Percentiles rank a stretch among this genome's conserved stretches.
These are phyloP conservation scores for honey bee (Apis mellifera) DNA, from an alignment of 1,140 invertebrate species.

Conservation along the genomic window DNA sequence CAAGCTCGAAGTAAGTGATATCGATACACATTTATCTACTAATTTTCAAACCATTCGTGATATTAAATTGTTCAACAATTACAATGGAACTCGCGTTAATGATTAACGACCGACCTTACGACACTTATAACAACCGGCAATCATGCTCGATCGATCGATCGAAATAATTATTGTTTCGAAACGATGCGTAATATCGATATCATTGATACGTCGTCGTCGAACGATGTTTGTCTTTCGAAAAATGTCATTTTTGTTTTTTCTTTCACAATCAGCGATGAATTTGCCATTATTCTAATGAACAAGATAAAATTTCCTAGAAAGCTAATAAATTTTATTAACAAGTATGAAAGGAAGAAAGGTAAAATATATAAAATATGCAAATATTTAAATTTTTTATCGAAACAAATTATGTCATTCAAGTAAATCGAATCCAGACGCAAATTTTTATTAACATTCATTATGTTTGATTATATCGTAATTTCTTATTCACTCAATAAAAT, in stretches of 20 bases:
- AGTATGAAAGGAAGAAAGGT: background rate
- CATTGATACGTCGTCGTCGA: too few species aligned
- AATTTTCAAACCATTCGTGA: too few species aligned
- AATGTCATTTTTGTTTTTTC: background rate
- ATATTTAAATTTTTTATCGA: background rate
- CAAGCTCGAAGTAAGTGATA: conserved; percentile 2
- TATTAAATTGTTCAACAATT: background rate
- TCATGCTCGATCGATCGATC: conserved; percentile 29
- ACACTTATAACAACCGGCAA: conserved; percentile 5
- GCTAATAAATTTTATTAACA: background rate
- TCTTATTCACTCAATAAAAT: too few species aligned
- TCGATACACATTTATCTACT: background rate
- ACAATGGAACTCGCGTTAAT: background rate
- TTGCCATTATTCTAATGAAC: background rate
- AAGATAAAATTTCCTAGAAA: background rate
- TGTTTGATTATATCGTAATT: too few species aligned
- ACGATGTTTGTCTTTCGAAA: background rate
- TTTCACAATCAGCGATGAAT: too few species aligned
- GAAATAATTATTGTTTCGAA: background rate
- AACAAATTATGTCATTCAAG: background rate
- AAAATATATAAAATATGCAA: background rate
- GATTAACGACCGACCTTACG: conserved; percentile 41
- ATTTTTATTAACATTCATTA: background rate
- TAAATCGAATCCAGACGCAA: background rate
- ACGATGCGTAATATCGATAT: too few species aligned